Base-by-base conservation (phyloP, 2,113 vertebrate species). In the Axis porcinus region DNA sequence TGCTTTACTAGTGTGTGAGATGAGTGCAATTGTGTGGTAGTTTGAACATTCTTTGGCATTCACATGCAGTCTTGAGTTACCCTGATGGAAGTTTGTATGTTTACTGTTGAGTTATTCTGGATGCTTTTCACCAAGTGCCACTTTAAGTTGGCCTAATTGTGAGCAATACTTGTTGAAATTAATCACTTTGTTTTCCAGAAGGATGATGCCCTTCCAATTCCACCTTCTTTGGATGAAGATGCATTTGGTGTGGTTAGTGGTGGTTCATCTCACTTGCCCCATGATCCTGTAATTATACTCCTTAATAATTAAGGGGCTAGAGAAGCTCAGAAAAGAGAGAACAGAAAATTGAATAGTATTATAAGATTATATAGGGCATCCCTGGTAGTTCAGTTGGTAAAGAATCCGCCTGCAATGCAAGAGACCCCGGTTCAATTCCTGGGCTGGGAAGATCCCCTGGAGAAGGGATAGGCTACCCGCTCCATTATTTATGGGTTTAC, bases 401-500 rank as follows among this genome's bases (percentile, higher is more conserved):
- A 36, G 64, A 67, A 36, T 67, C 16, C 0, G 0, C 33, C 17
- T 67, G 33, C 17, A 67, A 36, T 36, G 33, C 33, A 36, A 67
- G 8, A 67, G 64, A 67, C 33, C 4, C 8, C 5, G 17, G 64
- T 67, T 36, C 16, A 67, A 21, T 36, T 67, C 8, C 64, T 67
- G 64, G 16, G 33, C 10, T 1, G 0, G 8, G 33, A 67, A 67
- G 33, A 67, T 36, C 8, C 4, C 17, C 64, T 67, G 33, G n/a
- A 67, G 17, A 67, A 67, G 8, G 2, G 64, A 36, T 67, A 67
- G 17, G 64, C 64, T 67, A 67, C 17, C 33, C 17, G 5, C 4
- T 67, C n/a, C 64, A 67, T 36, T 67, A 11, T 67, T 36, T 17
- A 67, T 67, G 8, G 64, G 33, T 17, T 67, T 67, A 36, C 17